These are phyloP conservation scores for Drosophila insularis DNA, from an alignment of 1,140 invertebrate species.

Conservation along the genomic window DNA sequence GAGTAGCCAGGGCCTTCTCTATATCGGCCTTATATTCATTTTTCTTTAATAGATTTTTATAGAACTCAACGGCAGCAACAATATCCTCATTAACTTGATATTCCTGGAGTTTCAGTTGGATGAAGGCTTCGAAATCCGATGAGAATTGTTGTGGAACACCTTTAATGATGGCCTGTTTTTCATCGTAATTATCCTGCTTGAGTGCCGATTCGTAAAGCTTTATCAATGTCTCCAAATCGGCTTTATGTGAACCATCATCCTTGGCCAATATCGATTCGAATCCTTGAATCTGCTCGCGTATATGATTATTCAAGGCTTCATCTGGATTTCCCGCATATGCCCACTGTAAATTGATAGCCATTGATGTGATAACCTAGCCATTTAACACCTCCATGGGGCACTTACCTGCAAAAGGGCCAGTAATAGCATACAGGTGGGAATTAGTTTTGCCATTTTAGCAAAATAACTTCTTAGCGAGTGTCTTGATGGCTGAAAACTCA, in stretches of 20 bases:
- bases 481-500: constrained; percentile 49
- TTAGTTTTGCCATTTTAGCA: constrained; percentile 49
- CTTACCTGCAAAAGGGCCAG: constrained; percentile 52
- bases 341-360: constrained; percentile 36
- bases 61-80: constrained; percentile 40
- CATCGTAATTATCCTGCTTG: constrained; percentile 36
- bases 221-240: constrained; percentile 49
- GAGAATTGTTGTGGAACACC: constrained; percentile 36
- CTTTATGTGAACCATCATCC: constrained; percentile 55
- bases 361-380: background rate
- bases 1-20: constrained; percentile 36
- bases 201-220: constrained; percentile 49
- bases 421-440: constrained; percentile 42
- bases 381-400: background rate
- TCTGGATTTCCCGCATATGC: constrained; percentile 31
- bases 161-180: constrained; percentile 45
- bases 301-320: constrained; percentile 46
- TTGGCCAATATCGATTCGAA: constrained; percentile 42
- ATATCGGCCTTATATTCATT: constrained; percentile 42
- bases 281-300: constrained; percentile 50
- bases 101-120: constrained; percentile 42
- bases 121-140: constrained; percentile 39
- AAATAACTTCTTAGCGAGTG: constrained; percentile 17
- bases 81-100: constrained; percentile 47
- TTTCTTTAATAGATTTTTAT: constrained; percentile 32